Evolutionary conservation across 1,140 invertebrate species (phyloP), one percentile per base, ranked within the genome.

Genomic region (Nasonia longicornis): DNA sequence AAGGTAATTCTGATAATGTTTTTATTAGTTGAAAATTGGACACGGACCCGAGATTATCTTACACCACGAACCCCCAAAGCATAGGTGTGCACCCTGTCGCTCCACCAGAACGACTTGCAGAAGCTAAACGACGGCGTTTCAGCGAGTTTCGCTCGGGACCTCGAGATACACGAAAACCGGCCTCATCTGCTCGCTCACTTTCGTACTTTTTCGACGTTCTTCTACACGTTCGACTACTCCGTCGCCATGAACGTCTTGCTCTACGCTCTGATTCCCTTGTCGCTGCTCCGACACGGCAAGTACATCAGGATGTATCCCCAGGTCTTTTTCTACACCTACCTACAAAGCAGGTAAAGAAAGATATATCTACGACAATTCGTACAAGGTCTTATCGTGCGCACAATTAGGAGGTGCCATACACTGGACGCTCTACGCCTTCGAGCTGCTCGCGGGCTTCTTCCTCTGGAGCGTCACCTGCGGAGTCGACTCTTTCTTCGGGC

Each of bases 401-500:
- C 26, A 26, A 26, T 35, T n/a, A 82, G 80, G 80, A 22, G 83
- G 84, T n/a, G 2, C 71, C 0, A 6, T 85, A 8, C 85, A 86
- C 58, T 80, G 82, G 67, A n/a, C 71, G 11, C 79, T 86, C 38
- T 86, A 80, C 31, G 48, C 73, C 1, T 84, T 83, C 31, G 84
- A 86, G 52, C 6, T 79, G 20, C 29, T 82, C 4, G 69, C 77
- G 42, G 8, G 26, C 38, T 81, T 76, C 38, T 81, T 58, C 42
- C 29, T 86, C 14, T 80, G 79, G 48, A 76, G 22, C 10, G 67
- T 85, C 11, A 86, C 84, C 8, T 63, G 35, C 6, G 84, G 87
- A 2, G 85, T 85, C 2, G 87, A 88, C 45, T 83, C 84, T 3
- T 38, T 85, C 11, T 88, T 86, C 72, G 84, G 84, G 11, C 72